Conservation (phyloP, 2,113 vertebrate species). For the Vidua chalybeata region DNA sequence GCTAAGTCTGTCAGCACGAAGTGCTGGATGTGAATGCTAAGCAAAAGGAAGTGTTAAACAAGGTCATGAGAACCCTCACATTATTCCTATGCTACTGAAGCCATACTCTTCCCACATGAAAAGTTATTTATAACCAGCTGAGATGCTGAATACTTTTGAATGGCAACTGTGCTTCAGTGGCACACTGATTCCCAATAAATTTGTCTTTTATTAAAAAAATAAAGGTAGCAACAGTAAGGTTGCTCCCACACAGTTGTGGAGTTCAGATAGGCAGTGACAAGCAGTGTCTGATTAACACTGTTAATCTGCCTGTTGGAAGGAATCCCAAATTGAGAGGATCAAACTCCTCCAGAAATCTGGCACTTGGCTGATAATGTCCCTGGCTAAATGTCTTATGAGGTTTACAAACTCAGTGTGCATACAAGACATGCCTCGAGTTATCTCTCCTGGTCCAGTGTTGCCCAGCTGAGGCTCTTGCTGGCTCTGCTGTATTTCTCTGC, state of each 20-base stretch:
- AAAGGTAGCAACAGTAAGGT: conserved; percentile 20
- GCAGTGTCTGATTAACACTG: conserved; percentile 42
- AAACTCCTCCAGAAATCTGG: conserved; percentile 63
- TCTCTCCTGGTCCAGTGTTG: conserved; percentile 19
- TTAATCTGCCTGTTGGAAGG: conserved; percentile 61
- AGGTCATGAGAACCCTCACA: background rate
- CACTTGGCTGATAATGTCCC: conserved; percentile 63
- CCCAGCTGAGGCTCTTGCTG: conserved; percentile 50
- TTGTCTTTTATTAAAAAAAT: conserved; percentile 49
- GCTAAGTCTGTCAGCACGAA: background rate
- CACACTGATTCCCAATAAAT: conserved; percentile 15
- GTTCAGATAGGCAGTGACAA: conserved; percentile 54
- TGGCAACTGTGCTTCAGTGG: conserved; percentile 37
- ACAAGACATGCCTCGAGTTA: background rate
- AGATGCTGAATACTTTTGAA: conserved; percentile 18
- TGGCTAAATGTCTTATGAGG: conserved; percentile 28
- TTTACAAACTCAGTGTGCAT: background rate
- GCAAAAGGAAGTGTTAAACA: background rate
- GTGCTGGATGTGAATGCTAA: background rate
- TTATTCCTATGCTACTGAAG: background rate
- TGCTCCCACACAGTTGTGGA: background rate
- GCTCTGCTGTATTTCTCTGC: conserved; percentile 29
- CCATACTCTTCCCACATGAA: background rate
- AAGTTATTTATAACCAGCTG: conserved; percentile 32
- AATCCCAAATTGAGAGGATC: conserved; percentile 54